Evolutionary conservation across 2,888 invertebrate species (phyloP), one percentile per base, ranked within the genome.

Genomic region (Machimus atricapillus): DNA sequence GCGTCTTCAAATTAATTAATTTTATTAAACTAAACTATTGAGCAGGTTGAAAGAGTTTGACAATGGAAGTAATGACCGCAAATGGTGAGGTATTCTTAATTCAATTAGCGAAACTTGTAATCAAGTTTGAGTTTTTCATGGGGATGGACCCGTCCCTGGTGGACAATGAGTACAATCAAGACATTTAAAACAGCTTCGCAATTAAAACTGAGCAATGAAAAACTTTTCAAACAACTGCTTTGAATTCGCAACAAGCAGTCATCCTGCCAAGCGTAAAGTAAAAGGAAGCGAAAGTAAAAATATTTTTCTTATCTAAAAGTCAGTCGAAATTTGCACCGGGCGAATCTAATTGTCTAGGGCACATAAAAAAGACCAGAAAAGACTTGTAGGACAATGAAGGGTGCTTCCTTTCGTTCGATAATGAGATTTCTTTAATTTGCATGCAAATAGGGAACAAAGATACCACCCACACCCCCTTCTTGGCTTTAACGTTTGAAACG

Each of bases 351-450:
- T 86, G 86, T 86, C 86, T 86, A 78, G 86, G 86, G 58, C 58
- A 34, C 37, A 56, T 86, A 56, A 77, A 78, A 46, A 86, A 58
- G 56, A 78, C 86, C 85, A 85, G 74, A 85, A 85, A 74, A 74
- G 85, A 85, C 85, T 78, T 86, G 86, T 86, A 77, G 78, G 58
- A 86, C 86, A 86, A 86, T 86, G 77, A 78, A 77, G 78, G 58
- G 77, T 78, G 85, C 85, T 86, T 86, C 77, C 86, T 86, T 78
- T 78, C 56, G 86, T 56, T 77, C 86, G 87, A 88, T 89, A 89
- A 89, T 89, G 89, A 89, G 89, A 89, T 89, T 89, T 87, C 88
- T 89, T 88, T 88, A 89, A 89, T 89, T 89, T 89, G 89, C 89
- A 89, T 89, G 89, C 89, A 89, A 89, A 89, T 89, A 76, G 66